Conservation (phyloP, 92 coral and sea anemone genomes). For the Siderastrea radians region DNA sequence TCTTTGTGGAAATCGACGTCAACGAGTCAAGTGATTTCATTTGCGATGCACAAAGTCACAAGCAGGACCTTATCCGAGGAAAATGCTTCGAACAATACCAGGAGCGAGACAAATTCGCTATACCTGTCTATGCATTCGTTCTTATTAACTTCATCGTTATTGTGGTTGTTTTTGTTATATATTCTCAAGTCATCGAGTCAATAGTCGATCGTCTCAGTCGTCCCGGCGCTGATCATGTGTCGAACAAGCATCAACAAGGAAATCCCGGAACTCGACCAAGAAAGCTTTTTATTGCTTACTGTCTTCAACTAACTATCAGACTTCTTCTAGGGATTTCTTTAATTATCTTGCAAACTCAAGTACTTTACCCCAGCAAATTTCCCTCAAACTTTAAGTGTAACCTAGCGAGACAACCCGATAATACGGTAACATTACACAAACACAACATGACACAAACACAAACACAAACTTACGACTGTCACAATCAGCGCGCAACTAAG, state of each 20-base stretch:
- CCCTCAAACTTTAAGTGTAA: no score
- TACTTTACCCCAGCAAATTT: not conserved
- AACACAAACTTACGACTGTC: not conserved
- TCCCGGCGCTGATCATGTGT: not conserved
- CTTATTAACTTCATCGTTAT: not conserved
- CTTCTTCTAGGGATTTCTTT: not conserved
- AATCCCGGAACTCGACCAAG: not conserved
- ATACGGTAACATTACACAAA: not conserved
- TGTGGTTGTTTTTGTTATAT: not conserved
- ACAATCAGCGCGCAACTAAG: no score
- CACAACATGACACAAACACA: not conserved
- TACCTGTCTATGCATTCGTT: slow-evolving; percentile 27
- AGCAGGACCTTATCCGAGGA: not conserved
- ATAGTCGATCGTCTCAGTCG: not conserved
- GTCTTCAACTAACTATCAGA: not conserved
- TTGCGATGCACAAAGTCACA: not conserved
- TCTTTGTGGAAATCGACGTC: not conserved
- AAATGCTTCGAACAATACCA: slow-evolving; percentile 11
- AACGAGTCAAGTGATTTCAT: not conserved
- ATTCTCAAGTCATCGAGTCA: not conserved
- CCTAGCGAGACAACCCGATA: not conserved
- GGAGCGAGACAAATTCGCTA: no score
- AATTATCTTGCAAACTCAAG: slow-evolving; percentile 11
- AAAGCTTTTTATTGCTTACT: slow-evolving; percentile 10
- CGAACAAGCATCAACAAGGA: not conserved